Conservation (phyloP, 2,888 invertebrate species). For the Galeopsomyia nigrocyanea region DNA sequence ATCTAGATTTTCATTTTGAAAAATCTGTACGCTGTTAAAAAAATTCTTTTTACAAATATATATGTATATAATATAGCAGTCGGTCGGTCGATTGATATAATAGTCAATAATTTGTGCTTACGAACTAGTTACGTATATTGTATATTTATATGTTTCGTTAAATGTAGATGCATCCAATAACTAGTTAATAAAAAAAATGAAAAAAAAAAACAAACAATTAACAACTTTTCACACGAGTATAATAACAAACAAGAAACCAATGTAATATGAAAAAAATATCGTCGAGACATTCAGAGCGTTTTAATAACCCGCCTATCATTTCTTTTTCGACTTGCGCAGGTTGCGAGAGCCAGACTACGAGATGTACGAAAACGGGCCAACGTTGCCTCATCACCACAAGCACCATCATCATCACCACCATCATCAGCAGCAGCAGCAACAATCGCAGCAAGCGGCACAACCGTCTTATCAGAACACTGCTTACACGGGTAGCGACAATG, state of each 20-base stretch:
- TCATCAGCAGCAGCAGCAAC: slow-evolving; percentile 51
- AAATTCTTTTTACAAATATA: neutral
- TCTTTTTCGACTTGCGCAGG: slow-evolving; percentile 52
- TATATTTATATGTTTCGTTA: slow-evolving; percentile 7
- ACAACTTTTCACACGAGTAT: too few species aligned
- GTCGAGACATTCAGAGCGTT: neutral
- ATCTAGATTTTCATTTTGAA: slow-evolving; percentile 15
- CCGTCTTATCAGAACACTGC: slow-evolving; percentile 82
- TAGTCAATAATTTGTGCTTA: neutral
- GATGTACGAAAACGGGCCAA: slow-evolving; percentile 67
- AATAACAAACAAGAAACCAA: slow-evolving; percentile 8
- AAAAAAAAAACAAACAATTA: too few species aligned
- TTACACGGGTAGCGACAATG: slow-evolving; percentile 72
- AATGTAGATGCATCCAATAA: slow-evolving; percentile 20
- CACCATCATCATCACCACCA: slow-evolving; percentile 59
- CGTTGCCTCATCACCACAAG: slow-evolving; percentile 57
- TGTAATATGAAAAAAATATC: too few species aligned
- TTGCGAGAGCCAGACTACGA: slow-evolving; percentile 67
- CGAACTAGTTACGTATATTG: slow-evolving; percentile 11
- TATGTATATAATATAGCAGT: too few species aligned
- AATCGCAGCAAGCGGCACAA: slow-evolving; percentile 46
- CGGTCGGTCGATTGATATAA: too few species aligned
- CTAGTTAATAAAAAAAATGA: neutral
- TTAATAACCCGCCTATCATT: neutral
- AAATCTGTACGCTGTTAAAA: slow-evolving; percentile 10